Base-by-base conservation (phyloP, 1,140 invertebrate species). In the Telenomus remus region DNA sequence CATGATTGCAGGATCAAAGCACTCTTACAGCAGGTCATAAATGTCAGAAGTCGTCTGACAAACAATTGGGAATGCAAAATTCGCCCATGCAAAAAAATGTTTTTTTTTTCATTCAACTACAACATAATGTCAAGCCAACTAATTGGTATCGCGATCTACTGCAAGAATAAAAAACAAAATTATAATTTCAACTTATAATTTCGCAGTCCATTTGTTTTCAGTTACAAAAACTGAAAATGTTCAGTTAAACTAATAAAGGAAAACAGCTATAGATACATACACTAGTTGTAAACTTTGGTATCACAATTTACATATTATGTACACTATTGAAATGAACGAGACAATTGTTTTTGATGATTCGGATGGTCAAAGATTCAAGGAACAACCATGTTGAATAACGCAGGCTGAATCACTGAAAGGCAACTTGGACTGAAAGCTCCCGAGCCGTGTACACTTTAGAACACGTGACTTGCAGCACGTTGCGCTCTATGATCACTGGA, bases 71-170 rank as follows among this genome's bases (percentile, higher is more conserved):
- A 86, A 87, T 79, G 75, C 19, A 27, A 27, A 27, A 27, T 27
- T 81, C 81, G 75, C 59, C 83, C 85, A 87, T 87, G 85, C 85
- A 86, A 82, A 43, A 78, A 76, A 53, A 78, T 59, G n/a, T n/a
- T n/a, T n/a, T n/a, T n/a, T n/a, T 72, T 55, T 71, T 61, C 66
- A 63, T 65, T 71, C 69, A 80, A 76, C 74, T 81, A 83, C 74
- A 70, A 56, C 66, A 56, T 56, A 79, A 72, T 60, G 37, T 70
- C 63, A 61, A 68, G 13, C 43, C 37, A 42, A 61, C 33, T 71
- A 80, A 75, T 61, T 59, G 47, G 59, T 59, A 63, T 46, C 71
- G 48, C 70, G 64, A 59, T 80, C 81, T 84, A 85, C 84, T 86
- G 82, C 19, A 86, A 85, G 39, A 71, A 47, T 44, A 68, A 50